These are phyloP conservation scores for Bucorvus abyssinicus DNA, from an alignment of 2,797 vertebrate genomes.

Conservation along the genomic window DNA sequence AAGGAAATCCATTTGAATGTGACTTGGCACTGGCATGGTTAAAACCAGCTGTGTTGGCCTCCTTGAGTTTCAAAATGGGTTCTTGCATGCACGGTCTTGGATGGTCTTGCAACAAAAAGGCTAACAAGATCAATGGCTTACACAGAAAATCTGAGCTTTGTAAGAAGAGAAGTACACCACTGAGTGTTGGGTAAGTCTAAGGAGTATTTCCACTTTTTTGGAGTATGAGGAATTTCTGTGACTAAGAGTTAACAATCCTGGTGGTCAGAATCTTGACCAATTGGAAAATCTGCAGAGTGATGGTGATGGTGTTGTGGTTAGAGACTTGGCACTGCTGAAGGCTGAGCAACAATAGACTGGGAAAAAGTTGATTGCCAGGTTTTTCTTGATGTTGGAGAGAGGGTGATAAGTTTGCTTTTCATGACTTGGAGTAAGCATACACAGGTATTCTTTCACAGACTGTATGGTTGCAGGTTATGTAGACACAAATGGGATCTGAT, in stretches of 20 bases:
- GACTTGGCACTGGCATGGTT: constrained; percentile 41
- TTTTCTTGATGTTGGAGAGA: not conserved
- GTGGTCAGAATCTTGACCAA: not conserved
- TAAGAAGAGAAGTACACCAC: not conserved
- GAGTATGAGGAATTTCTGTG: not conserved
- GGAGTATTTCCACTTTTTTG: not conserved
- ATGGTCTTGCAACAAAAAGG: not conserved
- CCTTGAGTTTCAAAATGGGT: not conserved
- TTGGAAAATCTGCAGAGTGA: not conserved
- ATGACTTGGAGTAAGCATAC: not conserved
- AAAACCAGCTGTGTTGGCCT: constrained; percentile 36
- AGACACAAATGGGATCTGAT: not conserved
- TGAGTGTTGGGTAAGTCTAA: not conserved
- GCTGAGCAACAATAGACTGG: not conserved
- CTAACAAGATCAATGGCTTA: not conserved
- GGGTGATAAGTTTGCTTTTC: not conserved
- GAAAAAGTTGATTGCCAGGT: not conserved
- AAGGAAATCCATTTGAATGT: constrained; percentile 30
- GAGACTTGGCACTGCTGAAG: not conserved
- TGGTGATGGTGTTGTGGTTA: not conserved
- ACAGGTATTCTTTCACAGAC: not conserved
- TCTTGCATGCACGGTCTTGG: not conserved
- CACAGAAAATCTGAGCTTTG: not conserved
- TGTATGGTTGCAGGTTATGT: not conserved
- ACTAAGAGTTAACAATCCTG: not conserved